A percentile compares a stretch with the other conserved stretches of the same genome.
phyloP scores from a whole-genome alignment of 2,888 invertebrate species.

The Geotrupes spiniger region DNA sequence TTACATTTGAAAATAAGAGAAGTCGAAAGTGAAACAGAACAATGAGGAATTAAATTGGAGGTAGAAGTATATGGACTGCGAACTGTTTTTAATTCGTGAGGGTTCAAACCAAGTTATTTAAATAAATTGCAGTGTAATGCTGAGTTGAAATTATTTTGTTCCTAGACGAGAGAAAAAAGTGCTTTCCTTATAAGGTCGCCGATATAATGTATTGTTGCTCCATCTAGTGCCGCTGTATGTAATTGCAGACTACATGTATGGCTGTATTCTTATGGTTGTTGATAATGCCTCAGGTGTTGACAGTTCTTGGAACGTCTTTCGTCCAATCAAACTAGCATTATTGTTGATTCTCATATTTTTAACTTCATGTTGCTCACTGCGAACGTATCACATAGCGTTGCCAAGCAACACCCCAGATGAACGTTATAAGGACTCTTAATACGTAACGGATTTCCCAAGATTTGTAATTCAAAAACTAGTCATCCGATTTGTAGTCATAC shows the following conservation, averaged over 20 bases:
- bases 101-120: no score
- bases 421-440: conserved; percentile 35
- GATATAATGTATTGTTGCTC: conserved; percentile 4
- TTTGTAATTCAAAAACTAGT: conserved; percentile 39
- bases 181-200: conserved; percentile 2
- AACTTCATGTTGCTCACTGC: conserved; percentile 32
- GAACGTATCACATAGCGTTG: conserved; percentile 34
- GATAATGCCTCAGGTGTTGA: conserved; percentile 10
- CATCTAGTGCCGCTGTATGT: conserved; percentile 1
- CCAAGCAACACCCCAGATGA: conserved; percentile 39
- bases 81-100: no score
- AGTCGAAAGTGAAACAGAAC: no score
- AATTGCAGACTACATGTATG: background rate
- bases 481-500: conserved; percentile 15
- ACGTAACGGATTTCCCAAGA: conserved; percentile 38
- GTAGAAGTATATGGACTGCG: no score
- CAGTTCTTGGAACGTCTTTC: conserved; percentile 7
- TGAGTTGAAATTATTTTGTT: conserved; percentile 1
- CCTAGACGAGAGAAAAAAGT: conserved; percentile 1
- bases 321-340: conserved; percentile 25
- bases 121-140: conserved; percentile 1
- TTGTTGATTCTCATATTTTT: conserved; percentile 35
- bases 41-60: no score
- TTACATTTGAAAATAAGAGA: no score
- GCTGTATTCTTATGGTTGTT: conserved; percentile 2